Base-by-base conservation (phyloP, 2,113 vertebrate species). In the Megaceryle maxima region DNA sequence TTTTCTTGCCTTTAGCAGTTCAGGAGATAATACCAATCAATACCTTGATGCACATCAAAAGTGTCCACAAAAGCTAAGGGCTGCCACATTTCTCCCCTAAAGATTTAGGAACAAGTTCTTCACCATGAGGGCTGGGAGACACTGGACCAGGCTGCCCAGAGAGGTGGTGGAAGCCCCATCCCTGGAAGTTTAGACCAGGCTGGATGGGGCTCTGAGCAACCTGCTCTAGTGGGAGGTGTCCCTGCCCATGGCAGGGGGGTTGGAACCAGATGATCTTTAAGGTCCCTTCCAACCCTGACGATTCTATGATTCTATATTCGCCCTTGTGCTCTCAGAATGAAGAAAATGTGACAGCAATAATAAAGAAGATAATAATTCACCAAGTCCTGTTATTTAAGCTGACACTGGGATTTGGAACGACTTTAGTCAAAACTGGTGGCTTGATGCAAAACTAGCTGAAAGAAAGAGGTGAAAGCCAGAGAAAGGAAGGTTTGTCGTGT, bases 71-170 rank as follows among this genome's bases (percentile, higher is more conserved):
- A 51, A 39, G 26, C 33, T 11, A 21, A n/a, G 33, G 44, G 35
- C 12, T 44, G 17, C 16, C 67, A 75, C 14, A 0, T 15, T 59
- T 25, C 29, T 59, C 37, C 69, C n/a, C 4, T 0, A 5, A 26
- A 28, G 55, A 39, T 41, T 41, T 41, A 41, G 39, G 39, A 41
- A 41, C 10, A 41, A 41, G 39, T 13, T 41, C 39, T 41, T 41
- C 39, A 41, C 39, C 39, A 41, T 41, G 39, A 41, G 39, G 39
- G 13, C 13, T 10, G 39, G 8, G 39, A 41, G 39, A 13, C 39
- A 41, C 39, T 41, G 39, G 39, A 10, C 10, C 39, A 41, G 39
- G 39, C 10, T 10, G 9, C 39, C 39, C 9, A 41, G 39, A 41
- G 39, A 9, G 13, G 39, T 13, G 10, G 39, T 41, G 39, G 39